Conservation (phyloP, 2,797 vertebrate species). For the Pseudochaenichthys georgianus region DNA sequence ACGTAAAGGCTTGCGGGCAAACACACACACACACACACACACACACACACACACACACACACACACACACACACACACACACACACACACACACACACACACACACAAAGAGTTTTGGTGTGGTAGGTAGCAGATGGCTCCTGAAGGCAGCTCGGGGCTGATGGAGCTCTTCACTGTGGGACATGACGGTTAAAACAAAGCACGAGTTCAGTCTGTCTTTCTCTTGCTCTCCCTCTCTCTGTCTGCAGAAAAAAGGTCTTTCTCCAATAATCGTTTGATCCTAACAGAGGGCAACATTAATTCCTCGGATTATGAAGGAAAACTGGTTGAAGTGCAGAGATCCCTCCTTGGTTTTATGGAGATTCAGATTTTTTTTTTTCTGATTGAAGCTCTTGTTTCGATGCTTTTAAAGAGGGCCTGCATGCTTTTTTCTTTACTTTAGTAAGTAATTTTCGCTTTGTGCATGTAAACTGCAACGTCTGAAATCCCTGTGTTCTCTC, state of each 20-base stretch:
- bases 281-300: constrained; percentile 2
- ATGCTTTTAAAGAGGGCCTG: neutral
- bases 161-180: constrained; percentile 52
- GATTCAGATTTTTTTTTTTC: neutral
- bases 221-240: neutral
- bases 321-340: neutral
- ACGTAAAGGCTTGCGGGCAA: neutral
- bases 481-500: too few species aligned
- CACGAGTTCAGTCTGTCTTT: constrained; percentile 29
- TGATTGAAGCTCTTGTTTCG: neutral
- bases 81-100: neutral
- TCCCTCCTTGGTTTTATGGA: neutral
- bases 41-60: neutral
- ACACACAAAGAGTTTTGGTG: constrained; percentile 9
- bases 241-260: constrained; percentile 4
- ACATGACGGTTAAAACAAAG: constrained; percentile 54
- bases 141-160: constrained; percentile 66
- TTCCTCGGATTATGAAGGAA: neutral
- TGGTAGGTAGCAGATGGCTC: constrained; percentile 57
- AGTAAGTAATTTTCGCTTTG: too few species aligned
- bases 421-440: neutral
- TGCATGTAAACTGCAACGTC: too few species aligned
- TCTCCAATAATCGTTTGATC: constrained; percentile 5
- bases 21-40: too few species aligned
- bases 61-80: neutral